Evolutionary conservation across 2,797 vertebrate species (phyloP), one percentile per base, ranked within the genome.

Genomic region (Arnoldichthys spilopterus): DNA sequence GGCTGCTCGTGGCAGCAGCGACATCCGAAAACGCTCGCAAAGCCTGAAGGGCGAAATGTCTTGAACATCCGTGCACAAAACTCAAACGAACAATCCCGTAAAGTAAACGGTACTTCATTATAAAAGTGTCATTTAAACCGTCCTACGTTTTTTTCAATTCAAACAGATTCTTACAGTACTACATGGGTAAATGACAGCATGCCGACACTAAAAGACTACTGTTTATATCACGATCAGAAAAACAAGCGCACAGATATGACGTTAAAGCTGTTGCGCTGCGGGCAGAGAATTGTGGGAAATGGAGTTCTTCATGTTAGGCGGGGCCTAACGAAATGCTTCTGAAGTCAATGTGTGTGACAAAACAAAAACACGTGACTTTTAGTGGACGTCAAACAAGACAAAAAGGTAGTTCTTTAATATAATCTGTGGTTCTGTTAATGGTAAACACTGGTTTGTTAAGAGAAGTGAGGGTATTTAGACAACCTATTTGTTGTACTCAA

Each of bases 21-120:
- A 24, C 12, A 26, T 68, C 78, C 74, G 75, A 82, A 63, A 56
- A 75, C 3, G 9, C 30, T 4, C 86, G 62, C 32, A 58, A 24
- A 34, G 26, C 2, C 32, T 0, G 68, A 30, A 11, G 6, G 5
- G 40, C 4, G 15, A 6, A 15, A 30, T n/a, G 43, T 37, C 72
- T 53, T 12, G 67, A 77, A 62, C 64, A 30, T 56, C 40, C 54
- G 1, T 24, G 71, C 8, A 37, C 8, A 15, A 6, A 72, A 5
- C 22, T 47, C 58, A 40, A 8, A 43, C 72, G 49, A 45, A 22
- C 18, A 26, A 69, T 3, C 20, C 24, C 45, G 69, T 49, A 68
- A 66, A 74, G 6, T 20, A 81, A 71, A 16, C 22, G 45, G 61
- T 20, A 62, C 6, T 16, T 63, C 59, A 83, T 62, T 24, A 3